Evolutionary conservation across 2,113 vertebrate genomes (phyloP).

Genomic region (Spheniscus mendiculus): DNA sequence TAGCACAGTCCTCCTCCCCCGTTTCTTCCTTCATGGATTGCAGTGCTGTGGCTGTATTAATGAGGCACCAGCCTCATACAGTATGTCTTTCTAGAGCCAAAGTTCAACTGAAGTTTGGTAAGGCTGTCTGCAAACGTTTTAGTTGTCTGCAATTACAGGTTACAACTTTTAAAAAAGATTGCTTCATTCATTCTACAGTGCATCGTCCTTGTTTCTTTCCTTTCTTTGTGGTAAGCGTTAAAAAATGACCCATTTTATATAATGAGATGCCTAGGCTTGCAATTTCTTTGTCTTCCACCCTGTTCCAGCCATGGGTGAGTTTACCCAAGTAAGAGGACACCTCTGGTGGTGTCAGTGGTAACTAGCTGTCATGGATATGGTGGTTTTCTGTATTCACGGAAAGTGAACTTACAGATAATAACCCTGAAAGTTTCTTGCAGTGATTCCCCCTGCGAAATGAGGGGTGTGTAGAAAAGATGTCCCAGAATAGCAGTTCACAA

Average conservation of each 20-base stretch:
- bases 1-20: constrained; percentile 34
- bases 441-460: neutral
- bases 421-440: neutral
- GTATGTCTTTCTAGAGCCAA: neutral
- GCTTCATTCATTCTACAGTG: neutral
- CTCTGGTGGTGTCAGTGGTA: neutral
- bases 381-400: neutral
- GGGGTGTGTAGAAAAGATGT: neutral
- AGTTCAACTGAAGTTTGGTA: neutral
- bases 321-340: neutral
- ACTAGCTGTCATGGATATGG: neutral
- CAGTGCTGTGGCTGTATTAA: constrained; percentile 6
- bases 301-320: neutral
- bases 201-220: neutral
- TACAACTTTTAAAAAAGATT: neutral
- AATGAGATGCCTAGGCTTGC: neutral
- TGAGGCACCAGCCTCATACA: neutral
- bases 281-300: neutral
- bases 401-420: neutral
- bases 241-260: neutral
- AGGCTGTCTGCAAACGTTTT: neutral
- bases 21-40: neutral
- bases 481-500: neutral
- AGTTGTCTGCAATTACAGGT: neutral
- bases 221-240: neutral